Evolutionary conservation across 2,797 vertebrate species (phyloP).

Genomic region (Poecilia picta): DNA sequence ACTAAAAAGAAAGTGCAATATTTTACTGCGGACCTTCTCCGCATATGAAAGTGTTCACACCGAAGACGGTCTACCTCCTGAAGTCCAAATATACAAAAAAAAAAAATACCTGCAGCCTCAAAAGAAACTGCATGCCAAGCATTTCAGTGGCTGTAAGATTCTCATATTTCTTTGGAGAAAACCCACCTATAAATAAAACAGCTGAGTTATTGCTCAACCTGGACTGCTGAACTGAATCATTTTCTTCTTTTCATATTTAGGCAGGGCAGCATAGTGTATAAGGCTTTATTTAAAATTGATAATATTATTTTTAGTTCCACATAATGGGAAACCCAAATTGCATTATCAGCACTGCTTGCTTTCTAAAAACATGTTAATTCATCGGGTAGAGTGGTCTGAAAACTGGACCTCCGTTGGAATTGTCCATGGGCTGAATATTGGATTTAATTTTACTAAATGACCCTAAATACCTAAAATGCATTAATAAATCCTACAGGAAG

Average conservation of each 20-base stretch:
- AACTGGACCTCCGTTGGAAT: neutral
- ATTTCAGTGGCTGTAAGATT: neutral
- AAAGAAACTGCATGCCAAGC: constrained; percentile 2
- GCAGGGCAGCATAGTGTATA: neutral
- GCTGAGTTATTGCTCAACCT: neutral
- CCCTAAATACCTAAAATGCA: neutral
- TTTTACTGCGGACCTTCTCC: neutral
- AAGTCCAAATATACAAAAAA: neutral
- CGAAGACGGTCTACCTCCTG: neutral
- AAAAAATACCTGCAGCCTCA: neutral
- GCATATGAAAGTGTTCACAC: neutral
- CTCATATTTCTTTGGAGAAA: neutral
- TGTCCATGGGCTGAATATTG: neutral
- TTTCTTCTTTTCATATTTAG: neutral
- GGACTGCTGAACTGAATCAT: neutral
- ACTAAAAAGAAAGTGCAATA: neutral
- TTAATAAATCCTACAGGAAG: neutral
- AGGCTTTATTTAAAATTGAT: neutral
- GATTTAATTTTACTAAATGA: neutral
- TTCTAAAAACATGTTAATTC: neutral
- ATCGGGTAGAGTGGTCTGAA: neutral
- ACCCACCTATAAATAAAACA: neutral
- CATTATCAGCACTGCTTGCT: neutral
- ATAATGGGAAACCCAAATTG: neutral
- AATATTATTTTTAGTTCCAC: neutral